These are phyloP conservation scores for Rhingia rostrata DNA, from an alignment of 2,888 invertebrate species.

Conservation along the genomic window DNA sequence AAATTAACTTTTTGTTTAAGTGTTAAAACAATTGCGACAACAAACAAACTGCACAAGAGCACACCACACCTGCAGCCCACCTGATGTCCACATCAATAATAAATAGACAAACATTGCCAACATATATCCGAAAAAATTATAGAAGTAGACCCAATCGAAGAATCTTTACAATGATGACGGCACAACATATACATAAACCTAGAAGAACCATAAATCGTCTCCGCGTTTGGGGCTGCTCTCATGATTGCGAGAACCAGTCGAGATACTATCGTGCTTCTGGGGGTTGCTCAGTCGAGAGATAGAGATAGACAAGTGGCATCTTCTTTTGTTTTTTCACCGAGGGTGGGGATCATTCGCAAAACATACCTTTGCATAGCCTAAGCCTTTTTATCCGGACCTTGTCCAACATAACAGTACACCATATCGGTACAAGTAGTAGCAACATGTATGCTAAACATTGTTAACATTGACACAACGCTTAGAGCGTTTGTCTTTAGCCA, in stretches of 20 bases:
- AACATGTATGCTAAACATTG: constrained; percentile 62
- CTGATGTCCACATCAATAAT: constrained; percentile 68
- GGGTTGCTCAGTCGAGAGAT: constrained; percentile 45
- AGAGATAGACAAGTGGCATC: constrained; percentile 38
- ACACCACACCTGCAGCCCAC: constrained; percentile 70
- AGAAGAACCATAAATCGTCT: constrained; percentile 54
- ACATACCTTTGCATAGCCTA: constrained; percentile 12
- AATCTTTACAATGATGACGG: constrained; percentile 40
- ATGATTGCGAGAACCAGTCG: constrained; percentile 60
- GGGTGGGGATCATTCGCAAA: constrained; percentile 1
- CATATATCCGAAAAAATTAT: constrained; percentile 65
- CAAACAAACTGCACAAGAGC: constrained; percentile 55
- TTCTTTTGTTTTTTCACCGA: constrained; percentile 12
- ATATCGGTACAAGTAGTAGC: constrained; percentile 1
- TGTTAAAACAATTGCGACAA: constrained; percentile 21
- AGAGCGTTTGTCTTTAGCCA: constrained; percentile 50
- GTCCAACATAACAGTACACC: constrained; percentile 37
- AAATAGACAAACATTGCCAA: constrained; percentile 71
- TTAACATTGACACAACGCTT: constrained; percentile 67
- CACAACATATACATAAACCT: constrained; percentile 27
- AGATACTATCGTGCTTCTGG: constrained; percentile 7
- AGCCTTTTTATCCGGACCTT: constrained; percentile 47
- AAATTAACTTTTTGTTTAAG: not conserved
- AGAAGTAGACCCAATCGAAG: constrained; percentile 49
- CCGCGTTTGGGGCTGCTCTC: constrained; percentile 38